phyloP scores from a whole-genome alignment of 2,888 invertebrate species.

The Apantesis nais region DNA sequence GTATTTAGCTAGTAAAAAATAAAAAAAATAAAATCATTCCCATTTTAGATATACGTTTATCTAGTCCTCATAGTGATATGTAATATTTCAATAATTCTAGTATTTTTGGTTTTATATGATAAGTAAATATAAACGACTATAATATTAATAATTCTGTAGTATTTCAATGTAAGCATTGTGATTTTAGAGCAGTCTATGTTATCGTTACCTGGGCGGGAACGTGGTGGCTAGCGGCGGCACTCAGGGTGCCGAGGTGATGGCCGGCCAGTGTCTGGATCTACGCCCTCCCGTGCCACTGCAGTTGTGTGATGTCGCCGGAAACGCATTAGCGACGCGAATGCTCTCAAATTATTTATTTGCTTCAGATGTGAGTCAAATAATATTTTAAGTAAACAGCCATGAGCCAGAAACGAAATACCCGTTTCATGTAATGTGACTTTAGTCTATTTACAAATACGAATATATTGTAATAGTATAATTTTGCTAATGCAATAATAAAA shows the following conservation, averaged over 20 bases:
- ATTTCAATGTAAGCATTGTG: neutral
- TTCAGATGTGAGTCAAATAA: conserved; percentile 86
- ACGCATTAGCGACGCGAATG: conserved; percentile 91
- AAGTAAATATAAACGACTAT: no score
- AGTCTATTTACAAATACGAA: neutral
- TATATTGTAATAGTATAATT: no score
- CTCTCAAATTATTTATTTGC: conserved; percentile 90
- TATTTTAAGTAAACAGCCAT: neutral
- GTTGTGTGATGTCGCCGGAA: conserved; percentile 94
- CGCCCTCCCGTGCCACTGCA: conserved; percentile 87
- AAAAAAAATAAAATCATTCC: no score
- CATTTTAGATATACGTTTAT: no score
- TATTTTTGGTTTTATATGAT: no score
- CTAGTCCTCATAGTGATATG: no score
- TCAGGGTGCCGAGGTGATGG: conserved; percentile 78
- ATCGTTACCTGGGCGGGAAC: conserved; percentile 71
- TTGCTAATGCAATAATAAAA: no score
- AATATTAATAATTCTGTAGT: neutral
- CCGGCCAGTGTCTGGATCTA: conserved; percentile 74
- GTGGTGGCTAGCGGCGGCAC: conserved; percentile 64
- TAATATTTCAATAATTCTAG: no score
- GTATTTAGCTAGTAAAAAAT: no score
- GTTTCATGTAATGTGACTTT: neutral
- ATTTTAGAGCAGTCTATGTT: conserved; percentile 73
- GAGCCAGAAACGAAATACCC: neutral